Conservation (phyloP, 2,888 invertebrate species). For the Autographa gamma region DNA sequence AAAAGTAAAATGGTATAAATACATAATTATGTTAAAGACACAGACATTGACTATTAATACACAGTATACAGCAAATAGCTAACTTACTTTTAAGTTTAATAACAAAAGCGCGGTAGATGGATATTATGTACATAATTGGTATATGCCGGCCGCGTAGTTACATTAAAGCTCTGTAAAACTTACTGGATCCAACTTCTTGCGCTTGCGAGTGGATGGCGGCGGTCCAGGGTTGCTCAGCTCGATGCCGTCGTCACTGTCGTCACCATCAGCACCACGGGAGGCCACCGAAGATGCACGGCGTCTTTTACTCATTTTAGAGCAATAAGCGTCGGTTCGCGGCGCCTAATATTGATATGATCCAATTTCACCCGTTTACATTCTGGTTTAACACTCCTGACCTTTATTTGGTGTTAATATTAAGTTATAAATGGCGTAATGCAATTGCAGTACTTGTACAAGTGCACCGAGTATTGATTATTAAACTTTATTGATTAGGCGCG, state of each 20-base stretch:
- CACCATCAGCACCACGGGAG: constrained; percentile 91
- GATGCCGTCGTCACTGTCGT: constrained; percentile 91
- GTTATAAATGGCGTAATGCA: neutral
- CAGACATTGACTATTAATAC: too few relatives aligned
- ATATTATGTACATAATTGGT: neutral
- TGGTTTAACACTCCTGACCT: neutral
- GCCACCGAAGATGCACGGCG: constrained; percentile 95
- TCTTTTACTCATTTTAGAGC: constrained; percentile 91
- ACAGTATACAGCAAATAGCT: too few relatives aligned
- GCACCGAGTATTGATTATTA: neutral
- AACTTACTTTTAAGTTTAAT: too few relatives aligned
- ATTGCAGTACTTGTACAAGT: neutral
- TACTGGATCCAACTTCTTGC: constrained; percentile 94
- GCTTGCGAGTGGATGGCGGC: constrained; percentile 88
- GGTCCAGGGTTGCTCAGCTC: constrained; percentile 85
- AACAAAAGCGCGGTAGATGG: neutral
- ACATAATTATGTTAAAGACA: too few relatives aligned
- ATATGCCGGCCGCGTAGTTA: neutral
- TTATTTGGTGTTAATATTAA: neutral
- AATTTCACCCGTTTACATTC: constrained; percentile 38
- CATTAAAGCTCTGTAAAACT: constrained; percentile 47
- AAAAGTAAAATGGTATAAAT: too few relatives aligned
- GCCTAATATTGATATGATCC: neutral
- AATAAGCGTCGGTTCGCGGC: constrained; percentile 7
- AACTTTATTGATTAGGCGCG: neutral